These are phyloP conservation scores for Pao palembangensis DNA, from an alignment of 2,113 vertebrate genomes.

Conservation along the genomic window DNA sequence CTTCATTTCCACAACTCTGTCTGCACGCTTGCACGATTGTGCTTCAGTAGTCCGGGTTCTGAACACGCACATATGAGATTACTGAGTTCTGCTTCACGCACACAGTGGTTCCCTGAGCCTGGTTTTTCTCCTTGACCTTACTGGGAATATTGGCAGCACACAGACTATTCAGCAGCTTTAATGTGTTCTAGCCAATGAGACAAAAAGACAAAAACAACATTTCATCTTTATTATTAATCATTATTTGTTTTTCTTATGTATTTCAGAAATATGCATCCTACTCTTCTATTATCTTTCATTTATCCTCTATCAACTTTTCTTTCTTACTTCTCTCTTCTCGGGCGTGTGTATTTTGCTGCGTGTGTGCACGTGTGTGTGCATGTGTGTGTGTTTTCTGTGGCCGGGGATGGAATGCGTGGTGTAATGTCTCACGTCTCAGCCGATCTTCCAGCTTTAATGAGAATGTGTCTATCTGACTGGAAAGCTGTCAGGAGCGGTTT, in stretches of 20 bases:
- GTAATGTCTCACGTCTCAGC: constrained; percentile 56
- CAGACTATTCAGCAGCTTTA: background rate
- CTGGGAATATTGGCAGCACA: background rate
- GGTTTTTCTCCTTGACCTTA: no score
- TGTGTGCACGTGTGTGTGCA: constrained; percentile 2
- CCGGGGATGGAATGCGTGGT: constrained; percentile 54
- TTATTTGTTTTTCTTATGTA: background rate
- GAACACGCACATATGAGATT: background rate
- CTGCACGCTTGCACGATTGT: constrained; percentile 10
- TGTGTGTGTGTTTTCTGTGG: constrained; percentile 3
- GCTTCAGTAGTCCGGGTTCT: background rate
- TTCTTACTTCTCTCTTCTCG: background rate
- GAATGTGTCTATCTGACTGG: constrained; percentile 69
- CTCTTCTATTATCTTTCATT: background rate
- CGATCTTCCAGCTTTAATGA: constrained; percentile 60
- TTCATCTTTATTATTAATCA: background rate
- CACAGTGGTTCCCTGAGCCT: background rate
- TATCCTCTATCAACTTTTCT: background rate
- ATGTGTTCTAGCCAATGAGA: background rate
- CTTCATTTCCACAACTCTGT: background rate
- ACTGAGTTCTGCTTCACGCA: background rate
- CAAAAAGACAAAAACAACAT: no score
- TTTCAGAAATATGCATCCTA: background rate
- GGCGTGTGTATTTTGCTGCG: background rate
- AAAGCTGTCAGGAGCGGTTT: constrained; percentile 73